Conservation (phyloP, 1,140 invertebrate species). For the Apis cerana region DNA sequence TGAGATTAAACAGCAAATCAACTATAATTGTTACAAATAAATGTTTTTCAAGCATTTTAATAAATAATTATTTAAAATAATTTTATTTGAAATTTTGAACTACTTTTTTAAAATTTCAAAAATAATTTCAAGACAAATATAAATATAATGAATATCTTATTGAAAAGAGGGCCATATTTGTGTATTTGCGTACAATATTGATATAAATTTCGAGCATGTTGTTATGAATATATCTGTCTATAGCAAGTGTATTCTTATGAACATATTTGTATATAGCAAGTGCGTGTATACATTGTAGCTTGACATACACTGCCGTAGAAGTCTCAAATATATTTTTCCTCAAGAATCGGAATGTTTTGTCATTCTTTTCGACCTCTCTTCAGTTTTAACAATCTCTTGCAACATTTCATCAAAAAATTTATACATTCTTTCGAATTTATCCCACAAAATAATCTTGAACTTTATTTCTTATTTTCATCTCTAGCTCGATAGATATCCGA, state of each 20-base stretch:
- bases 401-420: slow-evolving; percentile 60
- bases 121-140: not conserved
- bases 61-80: no score
- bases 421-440: no score
- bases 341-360: slow-evolving; percentile 64
- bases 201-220: not conserved
- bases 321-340: slow-evolving; percentile 59
- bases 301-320: slow-evolving; percentile 47
- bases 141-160: slow-evolving; percentile 18
- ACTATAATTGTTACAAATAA: no score
- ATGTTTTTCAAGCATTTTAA: no score
- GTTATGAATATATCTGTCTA: not conserved
- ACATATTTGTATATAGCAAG: not conserved
- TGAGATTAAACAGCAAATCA: no score
- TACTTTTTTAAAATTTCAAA: not conserved
- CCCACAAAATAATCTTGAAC: no score
- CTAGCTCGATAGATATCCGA: not conserved
- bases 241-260: not conserved
- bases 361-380: slow-evolving; percentile 35
- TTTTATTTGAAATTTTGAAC: no score
- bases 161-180: not conserved
- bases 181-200: slow-evolving; percentile 11
- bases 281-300: slow-evolving; percentile 32
- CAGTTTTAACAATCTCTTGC: slow-evolving; percentile 4
- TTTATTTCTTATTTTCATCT: no score